Base-by-base conservation (phyloP, 2,888 invertebrate genomes). In the Xestia sexstrigata region DNA sequence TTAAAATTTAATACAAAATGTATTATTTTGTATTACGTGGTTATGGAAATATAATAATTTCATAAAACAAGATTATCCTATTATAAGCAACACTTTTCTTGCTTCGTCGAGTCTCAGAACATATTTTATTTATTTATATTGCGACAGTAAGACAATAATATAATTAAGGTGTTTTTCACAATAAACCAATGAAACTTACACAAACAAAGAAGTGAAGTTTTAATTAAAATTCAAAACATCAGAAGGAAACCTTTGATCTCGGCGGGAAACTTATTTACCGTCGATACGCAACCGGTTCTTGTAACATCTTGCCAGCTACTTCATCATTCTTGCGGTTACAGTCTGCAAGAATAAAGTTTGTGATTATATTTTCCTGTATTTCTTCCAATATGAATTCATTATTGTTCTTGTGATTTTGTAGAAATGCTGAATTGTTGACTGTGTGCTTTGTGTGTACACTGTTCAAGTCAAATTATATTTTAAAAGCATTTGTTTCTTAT, bases 211-310 rank as follows among this genome's bases (percentile, higher is more conserved):
- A 39, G 26, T 30, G 35, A 76, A 77, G 73, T 86, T 78, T 81
- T 77, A 86, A 83, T 86, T 79, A 79, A 79, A 82, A 78, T 69
- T 67, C 69, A 30, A 75, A 76, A 68, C 81, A 68, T 45, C 65
- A 30, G 23, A 23, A 70, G 23, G 23, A 81, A 72, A 66, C 58
- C 66, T 82, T 75, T 86, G 77, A 87, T 80, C 68, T 73, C 45
- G 71, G 42, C 23, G 65, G 66, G 70, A 78, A 84, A 75, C 74
- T n/a, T 78, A 77, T 84, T 79, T 63, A 49, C 30, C 47, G 47
- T 68, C 17, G 67, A 86, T 69, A 47, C 47, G 55, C 35, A 62
- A 78, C 63, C n/a, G 63, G 78, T 55, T 83, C 68, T 30, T 70
- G 70, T 84, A 76, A 70, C 68, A 76, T 49, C n/a, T 60, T n/a